These are phyloP conservation scores for Busseola fusca DNA, from an alignment of 2,888 invertebrate species.

Conservation along the genomic window DNA sequence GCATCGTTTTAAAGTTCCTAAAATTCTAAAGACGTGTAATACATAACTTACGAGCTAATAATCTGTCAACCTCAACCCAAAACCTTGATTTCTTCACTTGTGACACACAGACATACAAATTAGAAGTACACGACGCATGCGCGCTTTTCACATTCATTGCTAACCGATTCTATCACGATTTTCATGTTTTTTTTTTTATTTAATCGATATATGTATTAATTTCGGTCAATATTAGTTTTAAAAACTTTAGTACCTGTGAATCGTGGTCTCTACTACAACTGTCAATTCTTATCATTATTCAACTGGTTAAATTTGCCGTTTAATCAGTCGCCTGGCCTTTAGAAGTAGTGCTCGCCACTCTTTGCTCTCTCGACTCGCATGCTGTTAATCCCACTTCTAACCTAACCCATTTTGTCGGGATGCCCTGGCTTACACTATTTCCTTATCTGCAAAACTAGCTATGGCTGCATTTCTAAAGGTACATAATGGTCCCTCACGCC, in stretches of 20 bases:
- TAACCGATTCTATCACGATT: conserved; percentile 66
- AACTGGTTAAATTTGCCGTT: too few relatives aligned
- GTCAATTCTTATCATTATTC: background rate
- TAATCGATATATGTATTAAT: conserved; percentile 51
- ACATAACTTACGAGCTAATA: conserved; percentile 39
- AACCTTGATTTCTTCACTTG: conserved; percentile 66
- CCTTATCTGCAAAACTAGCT: background rate
- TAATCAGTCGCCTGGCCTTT: too few relatives aligned
- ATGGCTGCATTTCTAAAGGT: background rate
- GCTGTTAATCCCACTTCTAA: too few relatives aligned
- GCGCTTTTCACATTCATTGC: conserved; percentile 49
- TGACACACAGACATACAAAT: conserved; percentile 65
- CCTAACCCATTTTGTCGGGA: too few relatives aligned
- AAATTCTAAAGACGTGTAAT: conserved; percentile 15
- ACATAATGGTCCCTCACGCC: background rate
- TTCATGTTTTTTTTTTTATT: conserved; percentile 67
- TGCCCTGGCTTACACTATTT: too few relatives aligned
- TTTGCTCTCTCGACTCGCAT: too few relatives aligned
- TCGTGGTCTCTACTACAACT: background rate
- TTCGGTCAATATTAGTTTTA: conserved; percentile 52
- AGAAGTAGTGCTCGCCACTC: too few relatives aligned
- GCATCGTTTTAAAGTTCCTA: background rate
- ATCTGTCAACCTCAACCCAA: conserved; percentile 57
- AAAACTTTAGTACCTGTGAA: background rate
- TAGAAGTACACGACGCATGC: conserved; percentile 63